A percentile compares a stretch with the other conserved stretches of the same genome.
These are phyloP conservation scores for Mellilla xanthometata DNA, from an alignment of 2,888 invertebrate species.

Conservation along the genomic window DNA sequence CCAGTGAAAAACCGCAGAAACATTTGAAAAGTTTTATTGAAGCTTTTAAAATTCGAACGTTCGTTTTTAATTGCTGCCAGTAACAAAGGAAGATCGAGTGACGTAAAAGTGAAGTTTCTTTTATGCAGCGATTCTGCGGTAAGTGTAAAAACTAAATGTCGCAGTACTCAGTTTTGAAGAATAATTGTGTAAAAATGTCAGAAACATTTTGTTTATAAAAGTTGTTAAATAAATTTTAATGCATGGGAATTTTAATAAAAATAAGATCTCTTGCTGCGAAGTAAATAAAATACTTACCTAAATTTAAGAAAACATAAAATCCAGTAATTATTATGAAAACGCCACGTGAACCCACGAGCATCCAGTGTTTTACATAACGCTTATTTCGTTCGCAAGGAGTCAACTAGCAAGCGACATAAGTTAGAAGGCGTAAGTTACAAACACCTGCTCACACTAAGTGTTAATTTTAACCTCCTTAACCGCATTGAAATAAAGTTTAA, in stretches of 20 bases:
- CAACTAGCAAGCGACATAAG: constrained; percentile 46
- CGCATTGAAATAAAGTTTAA: constrained; percentile 17
- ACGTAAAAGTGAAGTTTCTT: constrained; percentile 28
- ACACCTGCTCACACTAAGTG: constrained; percentile 52
- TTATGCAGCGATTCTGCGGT: too few relatives aligned
- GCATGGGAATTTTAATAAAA: too few relatives aligned
- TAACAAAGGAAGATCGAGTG: constrained; percentile 61
- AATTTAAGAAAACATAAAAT: too few relatives aligned
- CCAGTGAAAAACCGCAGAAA: constrained; percentile 24
- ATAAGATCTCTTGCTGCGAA: too few relatives aligned
- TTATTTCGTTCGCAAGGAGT: constrained; percentile 14
- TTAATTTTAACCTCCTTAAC: constrained; percentile 14
- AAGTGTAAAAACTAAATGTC: too few relatives aligned
- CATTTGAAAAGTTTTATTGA: constrained; percentile 40
- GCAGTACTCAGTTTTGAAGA: too few relatives aligned
- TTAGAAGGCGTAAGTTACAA: constrained; percentile 51
- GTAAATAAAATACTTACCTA: too few relatives aligned
- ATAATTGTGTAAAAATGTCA: too few relatives aligned
- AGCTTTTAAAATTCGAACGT: constrained; percentile 45
- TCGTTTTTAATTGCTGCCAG: constrained; percentile 60
- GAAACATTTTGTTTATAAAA: too few relatives aligned
- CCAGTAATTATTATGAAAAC: too few relatives aligned
- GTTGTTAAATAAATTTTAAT: too few relatives aligned
- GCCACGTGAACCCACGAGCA: not conserved
- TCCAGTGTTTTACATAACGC: not conserved